Base-by-base conservation (phyloP, 2,797 vertebrate species). In the Brachyalestes nurse region DNA sequence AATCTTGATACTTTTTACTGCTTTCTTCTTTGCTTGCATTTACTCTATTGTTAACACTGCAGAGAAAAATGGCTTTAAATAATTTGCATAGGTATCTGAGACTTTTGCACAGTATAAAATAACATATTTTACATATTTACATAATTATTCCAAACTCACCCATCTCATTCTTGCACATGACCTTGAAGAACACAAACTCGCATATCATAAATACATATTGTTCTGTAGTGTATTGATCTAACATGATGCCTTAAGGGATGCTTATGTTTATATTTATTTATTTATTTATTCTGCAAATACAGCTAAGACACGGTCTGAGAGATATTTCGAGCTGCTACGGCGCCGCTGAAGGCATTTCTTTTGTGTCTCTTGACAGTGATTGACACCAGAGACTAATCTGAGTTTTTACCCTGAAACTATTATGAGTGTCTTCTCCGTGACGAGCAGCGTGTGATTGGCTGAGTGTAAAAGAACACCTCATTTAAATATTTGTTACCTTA, bases 401-500 rank as follows among this genome's bases (percentile, higher is more conserved):
- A 90, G 40, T 89, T 92, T 93, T 88, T 79, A 89, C 91, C 87
- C 89, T 89, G 86, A 90, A 90, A 92, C 88, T 88, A 87, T 86
- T 75, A 67, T 13, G 79, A 88, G 70, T 80, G 86, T 82, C 67
- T 74, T 83, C 87, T 51, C 6, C 17, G n/a, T 28, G 12, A 28
- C 28, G 10, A 45, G 23, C 25, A 34, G 28, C 6, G 14, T 49
- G 45, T 49, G 42, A 49, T 70, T 45, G 21, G 40, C 5, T 25
- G 10, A 16, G 21, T 25, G 14, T 49, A 69, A 69, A 69, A 23
- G 66, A 13, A 14, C n/a, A 14, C 12, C 13, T 23, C 23, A 47
- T 47, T 47, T 21, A 19, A 42, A 47, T 12, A n/a, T 34, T 28
- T 28, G 28, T 28, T 28, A 28, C 28, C 28, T 28, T 28, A 28